Percentiles rank a stretch among this genome's conserved stretches.
Conservation (phyloP, 2,888 invertebrate genomes). For the Andrena bicolor region DNA sequence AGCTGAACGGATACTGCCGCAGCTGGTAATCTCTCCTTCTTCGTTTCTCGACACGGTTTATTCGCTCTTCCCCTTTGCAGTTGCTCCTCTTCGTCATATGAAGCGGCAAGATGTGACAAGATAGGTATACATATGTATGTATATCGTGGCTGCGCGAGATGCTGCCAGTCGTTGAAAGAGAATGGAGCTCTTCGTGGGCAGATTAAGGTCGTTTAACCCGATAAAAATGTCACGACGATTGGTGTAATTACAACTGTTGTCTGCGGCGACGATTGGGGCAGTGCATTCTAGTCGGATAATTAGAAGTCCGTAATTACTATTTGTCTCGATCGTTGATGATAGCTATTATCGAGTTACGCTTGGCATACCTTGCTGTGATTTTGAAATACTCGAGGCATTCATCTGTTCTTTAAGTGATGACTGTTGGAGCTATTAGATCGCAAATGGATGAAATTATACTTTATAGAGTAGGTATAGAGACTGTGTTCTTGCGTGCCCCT, state of each 20-base stretch:
- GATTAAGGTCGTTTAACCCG: conserved; percentile 44
- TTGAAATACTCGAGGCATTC: background rate
- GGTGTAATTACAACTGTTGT: conserved; percentile 55
- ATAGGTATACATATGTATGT: background rate
- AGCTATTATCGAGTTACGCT: conserved; percentile 60
- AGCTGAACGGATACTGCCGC: conserved; percentile 46
- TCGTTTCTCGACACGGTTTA: conserved; percentile 13
- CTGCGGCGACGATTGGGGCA: conserved; percentile 13
- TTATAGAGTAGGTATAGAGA: too few relatives aligned
- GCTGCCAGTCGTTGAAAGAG: conserved; percentile 13
- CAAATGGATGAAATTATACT: too few relatives aligned
- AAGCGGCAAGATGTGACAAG: background rate
- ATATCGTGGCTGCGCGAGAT: conserved; percentile 9
- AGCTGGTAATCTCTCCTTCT: conserved; percentile 19
- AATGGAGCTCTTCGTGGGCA: conserved; percentile 18
- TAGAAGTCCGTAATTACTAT: conserved; percentile 55
- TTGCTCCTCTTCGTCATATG: background rate
- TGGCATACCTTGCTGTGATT: background rate
- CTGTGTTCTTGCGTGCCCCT: too few relatives aligned
- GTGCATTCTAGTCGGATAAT: background rate
- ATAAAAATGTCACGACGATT: conserved; percentile 47
- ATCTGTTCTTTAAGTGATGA: too few relatives aligned
- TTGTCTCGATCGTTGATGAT: conserved; percentile 43
- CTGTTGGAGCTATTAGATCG: too few relatives aligned
- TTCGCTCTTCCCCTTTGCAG: conserved; percentile 3